Evolutionary conservation across 2,113 vertebrate genomes (phyloP).

Genomic region (Microcebus griseorufus): DNA sequence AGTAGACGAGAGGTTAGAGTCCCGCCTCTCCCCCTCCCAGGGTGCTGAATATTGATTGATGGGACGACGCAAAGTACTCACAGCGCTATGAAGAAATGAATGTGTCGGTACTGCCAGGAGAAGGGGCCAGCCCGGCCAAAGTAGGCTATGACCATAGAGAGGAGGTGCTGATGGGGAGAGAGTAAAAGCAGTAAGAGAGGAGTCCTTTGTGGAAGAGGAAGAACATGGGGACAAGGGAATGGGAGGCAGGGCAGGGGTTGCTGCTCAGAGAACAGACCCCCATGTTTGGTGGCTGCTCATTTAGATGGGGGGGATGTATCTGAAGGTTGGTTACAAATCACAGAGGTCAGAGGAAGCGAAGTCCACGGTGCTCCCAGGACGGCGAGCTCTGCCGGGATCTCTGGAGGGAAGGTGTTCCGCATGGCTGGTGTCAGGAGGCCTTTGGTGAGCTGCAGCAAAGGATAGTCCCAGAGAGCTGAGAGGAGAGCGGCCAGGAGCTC

Average conservation of each 20-base stretch:
- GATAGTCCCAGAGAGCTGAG: background rate
- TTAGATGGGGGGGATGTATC: fast-evolving
- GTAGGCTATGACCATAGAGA: conserved; percentile 59
- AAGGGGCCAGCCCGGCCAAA: conserved; percentile 36
- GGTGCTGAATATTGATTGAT: fast-evolving
- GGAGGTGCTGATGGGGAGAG: conserved; percentile 57
- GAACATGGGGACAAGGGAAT: no score
- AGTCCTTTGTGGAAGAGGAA: background rate
- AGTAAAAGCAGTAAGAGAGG: background rate
- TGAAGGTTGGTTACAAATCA: background rate
- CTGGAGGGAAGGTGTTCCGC: background rate
- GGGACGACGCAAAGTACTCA: conserved; percentile 19
- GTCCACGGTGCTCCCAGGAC: background rate
- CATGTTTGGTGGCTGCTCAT: background rate
- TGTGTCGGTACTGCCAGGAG: conserved; percentile 34
- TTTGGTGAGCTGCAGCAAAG: background rate
- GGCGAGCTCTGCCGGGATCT: background rate
- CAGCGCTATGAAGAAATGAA: conserved; percentile 70
- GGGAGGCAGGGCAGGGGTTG: background rate
- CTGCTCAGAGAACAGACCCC: background rate
- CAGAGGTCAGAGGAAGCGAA: background rate
- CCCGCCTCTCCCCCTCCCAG: background rate
- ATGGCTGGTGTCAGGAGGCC: background rate
- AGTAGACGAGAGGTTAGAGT: no score
- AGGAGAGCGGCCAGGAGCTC: background rate